Evolutionary conservation across 1,140 invertebrate species (phyloP), one percentile per base, ranked within the genome.

Genomic region (Macrosteles quadrilineatus): DNA sequence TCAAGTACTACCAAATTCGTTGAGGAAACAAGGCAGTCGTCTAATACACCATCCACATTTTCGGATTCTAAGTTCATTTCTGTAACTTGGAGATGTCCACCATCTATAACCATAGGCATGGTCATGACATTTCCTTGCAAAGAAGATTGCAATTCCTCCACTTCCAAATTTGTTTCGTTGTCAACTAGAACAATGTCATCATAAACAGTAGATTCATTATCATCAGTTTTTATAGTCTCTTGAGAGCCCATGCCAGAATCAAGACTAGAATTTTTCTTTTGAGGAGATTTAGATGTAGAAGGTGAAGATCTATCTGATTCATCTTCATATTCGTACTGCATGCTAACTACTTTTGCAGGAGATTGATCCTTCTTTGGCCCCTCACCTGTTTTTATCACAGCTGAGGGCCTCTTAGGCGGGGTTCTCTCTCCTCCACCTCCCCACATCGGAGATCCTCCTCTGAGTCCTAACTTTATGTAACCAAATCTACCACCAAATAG

Each of bases 401-500:
- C 27, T 23, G 30, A 45, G 32, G 71, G 53, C 67, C 70, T 71
- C 50, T 82, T 83, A 63, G 3, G 78, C 78, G 1, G 80, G 74
- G 67, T 82, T 59, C 66, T 62, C 19, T 67, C 32, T 36, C 32
- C 32, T 36, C 32, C 65, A 62, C 68, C 68, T 53, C 74, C 76
- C 87, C 89, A 91, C 83, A 91, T 90, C 0, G 90, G 90, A 0
- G 88, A 86, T 1, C 91, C 91, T 11, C 91, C 91, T 72, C 86
- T 80, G 1, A 92, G 80, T 3, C 89, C 91, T 1, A 90, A 77
- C 74, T 87, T 87, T 65, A 85, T 81, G 75, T 86, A 88, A 17
- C 83, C 83, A 85, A 85, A 70, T 79, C 77, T 1, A n/a, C n/a
- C n/a, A 76, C 78, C 2, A n/a, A 72, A 50, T 14, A 70, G 45